Percentiles rank a stretch among this genome's conserved stretches.
These are phyloP conservation scores for Tetraodon nigroviridis DNA, from an alignment of 2,113 vertebrate species.

Conservation along the genomic window DNA sequence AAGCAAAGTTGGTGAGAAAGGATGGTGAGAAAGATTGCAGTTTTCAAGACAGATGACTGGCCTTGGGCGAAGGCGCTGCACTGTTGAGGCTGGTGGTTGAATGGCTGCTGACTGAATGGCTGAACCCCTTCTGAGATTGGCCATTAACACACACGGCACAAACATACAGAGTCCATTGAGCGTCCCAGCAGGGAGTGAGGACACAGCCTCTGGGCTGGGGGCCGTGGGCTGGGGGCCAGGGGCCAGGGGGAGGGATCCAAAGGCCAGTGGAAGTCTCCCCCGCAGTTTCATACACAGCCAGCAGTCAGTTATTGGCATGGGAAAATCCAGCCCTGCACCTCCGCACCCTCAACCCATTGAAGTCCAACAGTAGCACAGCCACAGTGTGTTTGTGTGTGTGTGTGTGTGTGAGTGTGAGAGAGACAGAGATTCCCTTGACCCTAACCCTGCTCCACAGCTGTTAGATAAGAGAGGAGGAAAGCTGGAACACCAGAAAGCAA, in stretches of 20 bases:
- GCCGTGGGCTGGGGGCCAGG: constrained; percentile 46
- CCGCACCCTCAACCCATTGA: constrained; percentile 60
- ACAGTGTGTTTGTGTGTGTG: constrained; percentile 37
- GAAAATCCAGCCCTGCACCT: constrained; percentile 60
- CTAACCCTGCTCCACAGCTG: constrained; percentile 63
- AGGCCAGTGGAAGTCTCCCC: constrained; percentile 62
- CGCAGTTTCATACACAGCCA: constrained; percentile 56
- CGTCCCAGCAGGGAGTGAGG: constrained; percentile 63
- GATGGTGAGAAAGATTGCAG: constrained; percentile 30
- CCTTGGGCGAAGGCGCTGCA: constrained; percentile 46
- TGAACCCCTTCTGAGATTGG: constrained; percentile 64
- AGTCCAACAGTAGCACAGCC: constrained; percentile 54
- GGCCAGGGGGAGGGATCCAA: constrained; percentile 51
- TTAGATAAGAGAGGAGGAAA: constrained; percentile 52
- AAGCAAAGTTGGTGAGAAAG: constrained; percentile 5
- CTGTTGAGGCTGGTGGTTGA: constrained; percentile 60
- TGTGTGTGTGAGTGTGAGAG: constrained; percentile 9
- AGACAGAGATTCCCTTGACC: constrained; percentile 54
- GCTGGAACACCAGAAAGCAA: constrained; percentile 30
- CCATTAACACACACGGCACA: constrained; percentile 52
- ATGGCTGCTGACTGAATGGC: constrained; percentile 71
- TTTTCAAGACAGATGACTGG: constrained; percentile 68
- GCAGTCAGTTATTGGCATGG: constrained; percentile 70
- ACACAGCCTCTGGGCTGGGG: constrained; percentile 60
- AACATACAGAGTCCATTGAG: constrained; percentile 60